Evolutionary conservation across 2,888 invertebrate genomes (phyloP).

Genomic region (Malachius bipustulatus): DNA sequence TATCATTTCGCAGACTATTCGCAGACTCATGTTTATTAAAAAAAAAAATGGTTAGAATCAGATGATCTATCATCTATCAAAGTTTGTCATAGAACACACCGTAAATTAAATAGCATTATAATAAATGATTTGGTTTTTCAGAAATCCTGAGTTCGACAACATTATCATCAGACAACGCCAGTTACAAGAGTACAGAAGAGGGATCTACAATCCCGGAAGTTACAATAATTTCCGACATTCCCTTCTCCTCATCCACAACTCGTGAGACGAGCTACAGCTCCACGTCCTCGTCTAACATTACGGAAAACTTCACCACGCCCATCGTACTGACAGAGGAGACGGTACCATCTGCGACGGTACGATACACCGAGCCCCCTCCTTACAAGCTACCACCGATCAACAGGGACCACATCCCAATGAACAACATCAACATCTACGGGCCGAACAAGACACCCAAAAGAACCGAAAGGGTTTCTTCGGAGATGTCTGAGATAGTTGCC

Average conservation of each 20-base stretch:
- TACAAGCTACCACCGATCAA: constrained; percentile 31
- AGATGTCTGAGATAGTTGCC: constrained; percentile 61
- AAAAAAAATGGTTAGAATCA: no score
- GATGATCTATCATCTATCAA: no score
- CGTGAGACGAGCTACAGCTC: constrained; percentile 12
- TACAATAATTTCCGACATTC: constrained; percentile 11
- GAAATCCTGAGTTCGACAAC: constrained; percentile 7
- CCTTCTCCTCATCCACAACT: constrained; percentile 10
- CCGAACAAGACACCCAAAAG: constrained; percentile 33
- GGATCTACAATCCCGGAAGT: constrained; percentile 20
- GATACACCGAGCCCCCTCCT: constrained; percentile 31
- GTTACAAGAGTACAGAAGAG: constrained; percentile 30
- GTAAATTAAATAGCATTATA: no score
- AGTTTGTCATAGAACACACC: no score
- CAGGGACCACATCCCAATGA: constrained; percentile 28
- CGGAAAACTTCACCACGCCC: constrained; percentile 15
- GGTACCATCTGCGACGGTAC: constrained; percentile 18
- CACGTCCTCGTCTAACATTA: constrained; percentile 13
- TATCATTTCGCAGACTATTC: no score
- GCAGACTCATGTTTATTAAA: no score
- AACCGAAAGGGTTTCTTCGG: constrained; percentile 48
- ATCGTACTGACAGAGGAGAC: constrained; percentile 12
- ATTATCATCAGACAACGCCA: constrained; percentile 9
- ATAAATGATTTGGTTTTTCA: no score
- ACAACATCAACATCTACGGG: constrained; percentile 24